Evolutionary conservation across 2,888 invertebrate genomes (phyloP).

Genomic region (Amphipyra berbera): DNA sequence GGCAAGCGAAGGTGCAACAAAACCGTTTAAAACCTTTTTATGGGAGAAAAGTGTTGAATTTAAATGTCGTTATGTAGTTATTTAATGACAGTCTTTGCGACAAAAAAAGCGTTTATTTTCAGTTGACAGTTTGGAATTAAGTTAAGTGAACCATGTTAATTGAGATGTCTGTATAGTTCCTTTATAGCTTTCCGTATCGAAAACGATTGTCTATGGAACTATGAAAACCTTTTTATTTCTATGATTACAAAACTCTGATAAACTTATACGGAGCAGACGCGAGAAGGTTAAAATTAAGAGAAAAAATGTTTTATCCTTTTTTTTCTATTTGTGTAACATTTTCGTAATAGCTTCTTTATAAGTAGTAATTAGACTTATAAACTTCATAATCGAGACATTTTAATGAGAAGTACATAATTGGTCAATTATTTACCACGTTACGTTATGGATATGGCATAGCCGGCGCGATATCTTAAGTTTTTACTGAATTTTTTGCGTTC

Average conservation of each 20-base stretch:
- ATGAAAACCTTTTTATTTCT: no score
- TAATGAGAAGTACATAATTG: constrained; percentile 39
- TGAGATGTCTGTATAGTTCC: no score
- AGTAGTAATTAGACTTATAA: constrained; percentile 20
- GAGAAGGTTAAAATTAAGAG: background rate
- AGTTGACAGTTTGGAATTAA: no score
- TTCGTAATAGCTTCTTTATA: background rate
- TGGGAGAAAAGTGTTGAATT: constrained; percentile 10
- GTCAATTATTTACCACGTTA: constrained; percentile 32
- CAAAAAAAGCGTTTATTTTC: no score
- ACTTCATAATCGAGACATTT: constrained; percentile 38
- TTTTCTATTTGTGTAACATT: background rate
- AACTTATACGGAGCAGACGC: no score
- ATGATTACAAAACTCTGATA: no score
- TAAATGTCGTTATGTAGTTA: constrained; percentile 1
- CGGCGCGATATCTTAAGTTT: constrained; percentile 9
- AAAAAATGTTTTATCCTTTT: no score
- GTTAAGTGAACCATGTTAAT: no score
- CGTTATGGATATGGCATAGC: constrained; percentile 42
- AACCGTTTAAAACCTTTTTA: constrained; percentile 16
- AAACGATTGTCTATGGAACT: no score
- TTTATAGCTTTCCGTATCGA: no score
- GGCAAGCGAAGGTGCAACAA: background rate
- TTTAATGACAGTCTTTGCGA: no score
- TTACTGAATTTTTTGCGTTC: constrained; percentile 17